Base-by-base conservation (phyloP, 1,140 invertebrate genomes). In the Bombus balteatus region DNA sequence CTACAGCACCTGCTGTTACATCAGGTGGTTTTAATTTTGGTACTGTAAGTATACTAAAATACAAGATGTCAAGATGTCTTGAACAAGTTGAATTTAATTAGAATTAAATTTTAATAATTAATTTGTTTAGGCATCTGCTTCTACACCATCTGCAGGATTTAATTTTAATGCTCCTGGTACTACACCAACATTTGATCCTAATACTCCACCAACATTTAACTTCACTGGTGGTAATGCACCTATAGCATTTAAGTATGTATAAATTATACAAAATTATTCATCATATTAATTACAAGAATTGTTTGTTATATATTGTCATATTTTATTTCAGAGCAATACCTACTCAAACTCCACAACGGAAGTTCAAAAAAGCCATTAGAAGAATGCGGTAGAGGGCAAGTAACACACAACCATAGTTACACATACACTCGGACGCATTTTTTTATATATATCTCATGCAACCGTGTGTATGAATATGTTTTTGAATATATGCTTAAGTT, bases 311-410 rank as follows among this genome's bases (percentile, higher is more conserved):
- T 43, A 72, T 59, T 53, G 8, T 53, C 9, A 43, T 71, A 4
- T 85, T 59, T 73, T 41, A 25, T 91, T 74, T 70, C 43, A 94
- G 93, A 65, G 93, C 89, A 81, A 70, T 85, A 37, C 90, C 93
- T 34, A 83, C 90, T 9, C 70, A 87, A 70, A 13, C 18, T 22
- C 47, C 76, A 39, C 76, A 66, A 78, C 87, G 94, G 43, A 95
- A 94, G 91, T 94, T 95, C 68, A 95, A 94, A 86, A 95, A 94
- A 91, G 95, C 95, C 57, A 91, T 94, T 15, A 90, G 95, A 88
- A 93, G 94, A 91, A 92, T 94, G 81, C 93, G 93, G 83, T 93
- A 94, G 88, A 88, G 78, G 85, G 85, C 78, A 86, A 86, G 71
- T 82, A 77, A 89, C 28, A 34, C 59, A 66, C 53, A 41, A 86